A percentile compares a stretch with the other conserved stretches of the same genome.
phyloP scores from a whole-genome alignment of 2,888 invertebrate genomes.

The Zygaena filipendulae region DNA sequence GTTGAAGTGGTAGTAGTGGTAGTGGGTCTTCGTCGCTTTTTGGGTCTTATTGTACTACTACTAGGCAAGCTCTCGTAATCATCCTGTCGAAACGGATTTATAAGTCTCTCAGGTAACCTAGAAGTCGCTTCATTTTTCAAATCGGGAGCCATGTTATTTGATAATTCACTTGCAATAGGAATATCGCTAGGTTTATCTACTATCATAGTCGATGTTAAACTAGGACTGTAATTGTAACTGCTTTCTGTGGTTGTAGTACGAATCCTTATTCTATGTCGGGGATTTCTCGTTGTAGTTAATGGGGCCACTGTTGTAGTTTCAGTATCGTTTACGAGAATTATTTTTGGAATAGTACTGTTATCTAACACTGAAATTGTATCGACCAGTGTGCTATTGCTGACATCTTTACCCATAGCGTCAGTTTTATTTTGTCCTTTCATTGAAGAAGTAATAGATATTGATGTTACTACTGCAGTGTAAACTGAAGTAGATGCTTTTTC shows the following conservation, averaged over 20 bases:
- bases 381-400: conserved; percentile 29
- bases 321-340: conserved; percentile 29
- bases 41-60: conserved; percentile 33
- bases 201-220: conserved; percentile 20
- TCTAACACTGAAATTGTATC: conserved; percentile 21
- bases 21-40: conserved; percentile 51
- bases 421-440: conserved; percentile 59
- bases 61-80: conserved; percentile 31
- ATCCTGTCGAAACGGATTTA: conserved; percentile 33
- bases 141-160: conserved; percentile 21
- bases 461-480: conserved; percentile 63
- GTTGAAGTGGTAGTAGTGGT: conserved; percentile 46
- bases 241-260: conserved; percentile 50
- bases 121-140: conserved; percentile 26
- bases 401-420: conserved; percentile 29
- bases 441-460: conserved; percentile 62
- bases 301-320: conserved; percentile 21
- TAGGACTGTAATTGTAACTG: conserved; percentile 25
- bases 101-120: conserved; percentile 36
- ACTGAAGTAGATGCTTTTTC: conserved; percentile 58
- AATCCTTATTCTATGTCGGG: conserved; percentile 48
- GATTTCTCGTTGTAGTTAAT: conserved; percentile 25
- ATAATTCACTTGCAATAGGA: conserved; percentile 35
- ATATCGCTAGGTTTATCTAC: conserved; percentile 30
- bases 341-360: conserved; percentile 27